Conservation (phyloP, 2,113 vertebrate genomes). For the Tetraodon nigroviridis region DNA sequence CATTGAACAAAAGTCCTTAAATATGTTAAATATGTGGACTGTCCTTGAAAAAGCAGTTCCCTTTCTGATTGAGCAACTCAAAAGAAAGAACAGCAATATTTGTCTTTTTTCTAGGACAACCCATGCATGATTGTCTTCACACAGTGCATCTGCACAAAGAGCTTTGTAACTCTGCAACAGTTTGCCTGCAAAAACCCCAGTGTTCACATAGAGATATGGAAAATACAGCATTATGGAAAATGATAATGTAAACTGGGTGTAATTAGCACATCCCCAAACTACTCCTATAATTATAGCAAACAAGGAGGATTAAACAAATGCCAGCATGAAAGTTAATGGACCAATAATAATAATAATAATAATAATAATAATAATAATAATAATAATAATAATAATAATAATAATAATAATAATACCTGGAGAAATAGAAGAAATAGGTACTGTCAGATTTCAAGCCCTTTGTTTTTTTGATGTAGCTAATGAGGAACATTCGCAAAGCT, state of each 20-base stretch:
- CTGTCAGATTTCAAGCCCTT: constrained; percentile 66
- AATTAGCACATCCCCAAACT: constrained; percentile 27
- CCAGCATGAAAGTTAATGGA: constrained; percentile 31
- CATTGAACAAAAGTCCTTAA: constrained; percentile 47
- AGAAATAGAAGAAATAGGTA: constrained; percentile 36
- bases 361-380: constrained; percentile 31
- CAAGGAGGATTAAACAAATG: constrained; percentile 35
- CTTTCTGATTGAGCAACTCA: neutral
- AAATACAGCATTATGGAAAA: constrained; percentile 48
- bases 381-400: constrained; percentile 27
- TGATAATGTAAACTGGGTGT: constrained; percentile 50
- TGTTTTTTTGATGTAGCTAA: constrained; percentile 46
- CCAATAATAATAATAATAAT: constrained; percentile 34
- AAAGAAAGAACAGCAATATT: neutral
- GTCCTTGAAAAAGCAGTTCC: constrained; percentile 48
- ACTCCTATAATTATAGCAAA: constrained; percentile 17
- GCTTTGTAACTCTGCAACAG: constrained; percentile 21
- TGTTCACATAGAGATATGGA: constrained; percentile 53
- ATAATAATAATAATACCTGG: constrained; percentile 30
- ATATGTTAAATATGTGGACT: constrained; percentile 49
- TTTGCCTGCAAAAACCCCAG: constrained; percentile 7
- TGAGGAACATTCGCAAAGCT: constrained; percentile 51
- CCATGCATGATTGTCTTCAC: constrained; percentile 67
- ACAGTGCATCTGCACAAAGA: constrained; percentile 47
- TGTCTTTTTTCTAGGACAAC: constrained; percentile 47